Base-by-base conservation (phyloP, 2,888 invertebrate species). In the Rhagonycha lutea region DNA sequence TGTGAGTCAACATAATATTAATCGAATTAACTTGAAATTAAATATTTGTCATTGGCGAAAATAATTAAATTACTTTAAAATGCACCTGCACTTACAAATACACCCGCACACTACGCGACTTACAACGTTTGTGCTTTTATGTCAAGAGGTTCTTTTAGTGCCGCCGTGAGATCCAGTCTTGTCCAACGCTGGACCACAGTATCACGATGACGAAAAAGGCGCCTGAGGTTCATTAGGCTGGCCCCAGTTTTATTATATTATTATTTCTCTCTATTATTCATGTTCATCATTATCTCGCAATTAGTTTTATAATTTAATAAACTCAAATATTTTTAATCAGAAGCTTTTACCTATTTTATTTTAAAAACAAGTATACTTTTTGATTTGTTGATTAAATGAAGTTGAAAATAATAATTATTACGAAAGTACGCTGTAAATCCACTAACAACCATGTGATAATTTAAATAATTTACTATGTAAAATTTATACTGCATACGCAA, bases 101-200 rank as follows among this genome's bases (percentile, higher is more conserved):
- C 77, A 76, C 79, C 79, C 78, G 80, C 78, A 74, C 79, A 23
- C 72, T 72, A 62, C 76, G 73, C 78, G 73, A 68, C 76, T 72
- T 72, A 69, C 70, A 74, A 77, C 77, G 75, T 75, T 73, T 75
- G 74, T 79, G 80, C 63, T 80, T 47, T 77, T 79, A 75, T 79
- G 79, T 75, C 80, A 77, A 79, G 80, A 74, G 77, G 80, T 80
- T 79, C 24, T 65, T 65, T 65, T 80, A 60, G 63, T 73, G 74
- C 61, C 72, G 74, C 69, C 74, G 77, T 80, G 79, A 78, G 80
- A 77, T 78, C 79, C 74, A 76, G 80, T 80, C 80, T 80, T 76
- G 79, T 78, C 77, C 78, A 79, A 78, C 78, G 75, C 80, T 78
- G 80, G 79, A 79, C 79, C 79, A 80, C 79, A 78, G 78, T 77